Evolutionary conservation across 2,888 invertebrate genomes (phyloP).

Genomic region (Xylota segnis): DNA sequence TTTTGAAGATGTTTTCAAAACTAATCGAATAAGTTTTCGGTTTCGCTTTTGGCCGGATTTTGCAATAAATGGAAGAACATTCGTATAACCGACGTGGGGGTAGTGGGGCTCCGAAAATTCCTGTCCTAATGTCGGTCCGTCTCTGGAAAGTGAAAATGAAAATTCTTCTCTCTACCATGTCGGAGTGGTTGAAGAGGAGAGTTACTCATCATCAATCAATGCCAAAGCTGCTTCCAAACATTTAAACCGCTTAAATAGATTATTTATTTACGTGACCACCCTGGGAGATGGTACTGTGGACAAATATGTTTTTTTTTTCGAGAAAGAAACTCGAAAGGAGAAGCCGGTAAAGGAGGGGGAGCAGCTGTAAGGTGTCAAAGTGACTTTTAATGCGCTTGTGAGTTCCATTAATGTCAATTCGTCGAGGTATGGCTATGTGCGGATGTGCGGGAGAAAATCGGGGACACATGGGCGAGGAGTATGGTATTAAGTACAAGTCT

Average conservation of each 20-base stretch:
- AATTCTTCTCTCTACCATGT: conserved; percentile 6
- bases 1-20: conserved; percentile 39
- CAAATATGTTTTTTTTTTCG: conserved; percentile 33
- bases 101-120: conserved; percentile 1
- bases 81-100: neutral
- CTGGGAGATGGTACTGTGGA: conserved; percentile 25
- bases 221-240: conserved; percentile 64
- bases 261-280: conserved; percentile 73
- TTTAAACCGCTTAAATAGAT: conserved; percentile 72
- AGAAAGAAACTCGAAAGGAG: conserved; percentile 8
- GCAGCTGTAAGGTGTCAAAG: conserved; percentile 44
- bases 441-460: conserved; percentile 7
- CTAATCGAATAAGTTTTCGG: conserved; percentile 66
- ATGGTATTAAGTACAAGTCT: neutral
- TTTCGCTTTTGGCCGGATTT: conserved; percentile 18
- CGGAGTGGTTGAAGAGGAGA: neutral
- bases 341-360: neutral
- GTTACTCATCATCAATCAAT: conserved; percentile 68
- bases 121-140: conserved; percentile 31
- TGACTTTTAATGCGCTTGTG: conserved; percentile 55
- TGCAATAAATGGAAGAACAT: conserved; percentile 9
- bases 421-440: neutral
- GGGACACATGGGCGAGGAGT: neutral
- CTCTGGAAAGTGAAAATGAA: conserved; percentile 55
- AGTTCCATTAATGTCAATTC: conserved; percentile 55